Evolutionary conservation across 2,113 vertebrate species (phyloP).

Genomic region (Myodes glareolus): DNA sequence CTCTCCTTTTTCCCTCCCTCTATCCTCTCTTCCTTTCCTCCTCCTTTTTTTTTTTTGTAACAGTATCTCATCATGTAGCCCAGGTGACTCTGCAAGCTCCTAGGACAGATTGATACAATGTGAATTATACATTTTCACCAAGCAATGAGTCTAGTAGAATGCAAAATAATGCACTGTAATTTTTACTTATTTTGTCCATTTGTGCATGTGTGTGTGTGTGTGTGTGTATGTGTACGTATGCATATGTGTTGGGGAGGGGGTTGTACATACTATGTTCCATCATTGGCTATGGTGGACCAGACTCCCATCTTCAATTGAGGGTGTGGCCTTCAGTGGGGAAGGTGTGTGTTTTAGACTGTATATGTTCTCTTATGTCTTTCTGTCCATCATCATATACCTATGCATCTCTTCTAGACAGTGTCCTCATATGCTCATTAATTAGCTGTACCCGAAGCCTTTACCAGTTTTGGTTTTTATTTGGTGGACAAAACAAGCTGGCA

Average conservation of each 20-base stretch:
- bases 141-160: not conserved
- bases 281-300: not conserved
- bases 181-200: not conserved
- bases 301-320: not conserved
- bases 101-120: rapidly evolving
- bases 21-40: too few relatives aligned
- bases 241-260: not conserved
- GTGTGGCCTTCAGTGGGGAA: not conserved
- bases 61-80: not conserved
- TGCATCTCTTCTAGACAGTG: not conserved
- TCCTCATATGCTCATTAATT: constrained; percentile 8
- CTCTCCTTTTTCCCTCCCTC: not conserved
- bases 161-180: not conserved
- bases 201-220: not conserved
- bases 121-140: not conserved
- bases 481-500: not conserved
- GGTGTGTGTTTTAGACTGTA: rapidly evolving
- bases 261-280: not conserved
- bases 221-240: not conserved
- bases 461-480: constrained; percentile 48
- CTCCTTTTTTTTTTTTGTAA: not conserved
- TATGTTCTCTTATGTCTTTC: not conserved
- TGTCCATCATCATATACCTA: rapidly evolving
- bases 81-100: not conserved
- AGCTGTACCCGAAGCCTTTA: not conserved